These are phyloP conservation scores for Ianthella basta DNA, from an alignment of 37 sponge, comb jelly and placozoan genomes.

Conservation along the genomic window DNA sequence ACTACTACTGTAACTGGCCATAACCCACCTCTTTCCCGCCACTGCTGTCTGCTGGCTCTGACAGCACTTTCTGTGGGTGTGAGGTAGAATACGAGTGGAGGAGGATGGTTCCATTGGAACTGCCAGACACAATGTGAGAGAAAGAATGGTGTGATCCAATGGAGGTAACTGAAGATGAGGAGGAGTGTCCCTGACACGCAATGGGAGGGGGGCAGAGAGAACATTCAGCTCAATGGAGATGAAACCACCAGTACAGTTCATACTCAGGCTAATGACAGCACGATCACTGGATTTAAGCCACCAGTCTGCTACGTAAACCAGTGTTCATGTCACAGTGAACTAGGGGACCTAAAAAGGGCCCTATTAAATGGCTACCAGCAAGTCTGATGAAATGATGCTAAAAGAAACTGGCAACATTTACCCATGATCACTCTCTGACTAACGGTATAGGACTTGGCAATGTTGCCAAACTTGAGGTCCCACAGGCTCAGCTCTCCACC, in stretches of 20 bases:
- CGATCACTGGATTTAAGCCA: too few species aligned
- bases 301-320: too few species aligned
- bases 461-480: slow-evolving; percentile 64
- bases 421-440: not conserved
- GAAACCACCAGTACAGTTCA: too few species aligned
- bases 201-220: not conserved
- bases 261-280: too few species aligned
- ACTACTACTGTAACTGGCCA: too few species aligned
- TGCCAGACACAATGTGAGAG: slow-evolving; percentile 54
- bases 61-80: slow-evolving; percentile 30
- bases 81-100: slow-evolving; percentile 51
- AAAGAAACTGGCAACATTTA: too few species aligned
- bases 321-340: too few species aligned
- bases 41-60: not conserved
- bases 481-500: slow-evolving; percentile 27
- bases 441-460: slow-evolving; percentile 49
- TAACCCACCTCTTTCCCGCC: too few species aligned
- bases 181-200: slow-evolving; percentile 62
- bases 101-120: slow-evolving; percentile 51
- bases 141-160: slow-evolving; percentile 37
- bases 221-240: not conserved
- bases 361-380: too few species aligned
- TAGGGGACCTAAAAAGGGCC: too few species aligned
- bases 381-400: too few species aligned
- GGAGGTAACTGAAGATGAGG: slow-evolving; percentile 49